Conservation (phyloP, 2,888 invertebrate genomes). For the Abrostola tripartita region DNA sequence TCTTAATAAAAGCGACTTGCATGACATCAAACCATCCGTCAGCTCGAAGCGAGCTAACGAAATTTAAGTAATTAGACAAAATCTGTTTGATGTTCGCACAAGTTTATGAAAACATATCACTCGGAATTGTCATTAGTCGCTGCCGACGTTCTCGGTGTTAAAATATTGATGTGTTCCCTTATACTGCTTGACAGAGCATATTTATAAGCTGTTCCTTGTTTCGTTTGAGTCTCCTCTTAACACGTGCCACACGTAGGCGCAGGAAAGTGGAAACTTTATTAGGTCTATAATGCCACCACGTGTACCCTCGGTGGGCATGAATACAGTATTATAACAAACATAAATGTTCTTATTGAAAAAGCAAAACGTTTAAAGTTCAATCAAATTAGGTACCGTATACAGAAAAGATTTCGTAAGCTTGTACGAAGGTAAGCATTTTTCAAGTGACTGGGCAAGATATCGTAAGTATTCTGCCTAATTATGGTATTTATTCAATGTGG, state of each 20-base stretch:
- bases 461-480: not conserved
- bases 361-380: conserved; percentile 18
- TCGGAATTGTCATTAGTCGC: conserved; percentile 6
- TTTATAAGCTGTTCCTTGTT: conserved; percentile 61
- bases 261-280: conserved; percentile 70
- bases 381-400: conserved; percentile 18
- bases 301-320: conserved; percentile 66
- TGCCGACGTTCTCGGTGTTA: conserved; percentile 21
- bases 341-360: conserved; percentile 60
- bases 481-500: not conserved
- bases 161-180: conserved; percentile 39
- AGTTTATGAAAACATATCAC: conserved; percentile 37
- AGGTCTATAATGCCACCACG: conserved; percentile 69
- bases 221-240: conserved; percentile 52
- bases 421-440: conserved; percentile 14
- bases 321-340: conserved; percentile 63
- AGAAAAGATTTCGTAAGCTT: not conserved
- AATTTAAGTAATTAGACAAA: conserved; percentile 41
- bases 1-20: conserved; percentile 30
- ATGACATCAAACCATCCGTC: conserved; percentile 31
- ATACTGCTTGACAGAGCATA: conserved; percentile 49
- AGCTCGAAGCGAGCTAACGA: conserved; percentile 15
- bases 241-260: conserved; percentile 60
- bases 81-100: conserved; percentile 31
- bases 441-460: not conserved